Evolutionary conservation across 2,797 vertebrate genomes (phyloP).

Genomic region (Acrossocheilus wenchowensis): DNA sequence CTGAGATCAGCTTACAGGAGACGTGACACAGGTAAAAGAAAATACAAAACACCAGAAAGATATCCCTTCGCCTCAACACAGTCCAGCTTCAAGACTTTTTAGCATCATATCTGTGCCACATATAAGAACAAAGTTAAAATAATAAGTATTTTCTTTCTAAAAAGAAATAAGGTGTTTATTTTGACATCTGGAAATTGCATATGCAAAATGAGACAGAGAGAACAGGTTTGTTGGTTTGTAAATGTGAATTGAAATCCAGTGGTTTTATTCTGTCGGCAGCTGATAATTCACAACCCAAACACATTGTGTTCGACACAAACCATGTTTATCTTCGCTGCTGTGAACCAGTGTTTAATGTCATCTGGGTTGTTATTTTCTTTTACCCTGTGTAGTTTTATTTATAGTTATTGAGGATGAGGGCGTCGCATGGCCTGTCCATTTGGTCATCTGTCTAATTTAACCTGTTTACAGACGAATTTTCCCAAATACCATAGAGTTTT

Average conservation of each 20-base stretch:
- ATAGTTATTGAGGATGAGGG: background rate
- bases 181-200: background rate
- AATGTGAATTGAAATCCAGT: background rate
- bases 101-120: background rate
- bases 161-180: too few relatives aligned
- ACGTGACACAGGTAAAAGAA: background rate
- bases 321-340: background rate
- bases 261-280: background rate
- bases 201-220: background rate
- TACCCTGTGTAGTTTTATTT: background rate
- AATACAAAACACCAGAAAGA: background rate
- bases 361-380: background rate
- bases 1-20: slow-evolving; percentile 1
- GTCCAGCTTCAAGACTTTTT: too few relatives aligned
- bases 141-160: too few relatives aligned
- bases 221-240: background rate
- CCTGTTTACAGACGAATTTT: background rate
- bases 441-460: background rate
- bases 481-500: background rate
- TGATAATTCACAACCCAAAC: background rate
- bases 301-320: background rate
- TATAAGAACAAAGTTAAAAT: background rate
- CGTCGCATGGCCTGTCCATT: background rate
- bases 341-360: background rate
- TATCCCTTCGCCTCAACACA: too few relatives aligned